Evolutionary conservation across 2,797 vertebrate species (phyloP).

Genomic region (Sebastes itinus): DNA sequence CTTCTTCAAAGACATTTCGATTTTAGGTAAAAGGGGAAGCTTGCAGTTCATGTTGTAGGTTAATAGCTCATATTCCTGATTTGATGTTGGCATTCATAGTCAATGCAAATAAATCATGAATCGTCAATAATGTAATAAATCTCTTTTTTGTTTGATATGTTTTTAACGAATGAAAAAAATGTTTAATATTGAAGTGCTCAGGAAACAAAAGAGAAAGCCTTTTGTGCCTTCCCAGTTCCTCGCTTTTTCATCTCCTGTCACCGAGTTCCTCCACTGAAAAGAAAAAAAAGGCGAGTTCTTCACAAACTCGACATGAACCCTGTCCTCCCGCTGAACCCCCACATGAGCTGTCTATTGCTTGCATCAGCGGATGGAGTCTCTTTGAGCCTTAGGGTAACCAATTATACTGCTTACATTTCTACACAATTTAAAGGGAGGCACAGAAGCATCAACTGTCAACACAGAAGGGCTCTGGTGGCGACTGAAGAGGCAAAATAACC

Average conservation of each 20-base stretch:
- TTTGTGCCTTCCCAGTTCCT: conserved; percentile 4
- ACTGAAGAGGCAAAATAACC: background rate
- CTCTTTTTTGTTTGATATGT: background rate
- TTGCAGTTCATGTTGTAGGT: background rate
- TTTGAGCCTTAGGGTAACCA: conserved; percentile 41
- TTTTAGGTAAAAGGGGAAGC: background rate
- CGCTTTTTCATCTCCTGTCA: conserved; percentile 29
- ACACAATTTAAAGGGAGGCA: conserved; percentile 17
- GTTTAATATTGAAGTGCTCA: background rate
- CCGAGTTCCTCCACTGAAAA: conserved; percentile 19
- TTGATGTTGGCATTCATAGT: background rate
- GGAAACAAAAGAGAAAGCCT: conserved; percentile 1
- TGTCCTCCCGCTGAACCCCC: conserved; percentile 53
- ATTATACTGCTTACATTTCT: conserved; percentile 51
- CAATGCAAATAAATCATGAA: background rate
- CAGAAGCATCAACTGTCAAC: conserved; percentile 27
- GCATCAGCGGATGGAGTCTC: conserved; percentile 50
- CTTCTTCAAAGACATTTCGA: background rate
- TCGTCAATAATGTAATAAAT: background rate
- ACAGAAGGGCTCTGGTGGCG: background rate
- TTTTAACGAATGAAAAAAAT: background rate
- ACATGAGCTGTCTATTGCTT: conserved; percentile 56
- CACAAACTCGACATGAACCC: conserved; percentile 57
- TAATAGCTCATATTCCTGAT: background rate
- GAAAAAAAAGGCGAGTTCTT: conserved; percentile 5